These are phyloP conservation scores for Ailuropoda melanoleuca DNA, from an alignment of 2,113 vertebrate genomes.

Conservation along the genomic window DNA sequence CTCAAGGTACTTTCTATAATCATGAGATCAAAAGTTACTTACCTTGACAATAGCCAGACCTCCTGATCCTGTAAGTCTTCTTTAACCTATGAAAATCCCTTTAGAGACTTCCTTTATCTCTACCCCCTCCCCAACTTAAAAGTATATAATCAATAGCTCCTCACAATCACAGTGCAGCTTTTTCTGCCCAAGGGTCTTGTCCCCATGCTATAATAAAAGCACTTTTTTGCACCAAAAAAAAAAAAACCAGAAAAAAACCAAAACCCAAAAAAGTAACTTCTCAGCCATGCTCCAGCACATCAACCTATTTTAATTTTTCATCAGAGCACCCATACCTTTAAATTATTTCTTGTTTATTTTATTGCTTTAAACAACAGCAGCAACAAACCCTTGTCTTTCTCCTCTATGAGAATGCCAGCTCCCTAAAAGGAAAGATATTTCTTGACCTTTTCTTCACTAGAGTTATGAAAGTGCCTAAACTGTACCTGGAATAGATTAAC, in stretches of 20 bases:
- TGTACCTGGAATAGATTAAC: background rate
- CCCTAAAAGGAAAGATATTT: background rate
- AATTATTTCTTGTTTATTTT: background rate
- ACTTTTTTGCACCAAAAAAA: background rate
- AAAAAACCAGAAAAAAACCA: background rate
- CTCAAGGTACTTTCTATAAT: background rate
- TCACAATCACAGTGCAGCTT: background rate
- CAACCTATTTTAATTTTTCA: background rate
- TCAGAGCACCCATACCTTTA: background rate
- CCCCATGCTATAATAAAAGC: background rate
- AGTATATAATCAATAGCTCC: background rate
- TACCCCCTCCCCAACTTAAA: background rate
- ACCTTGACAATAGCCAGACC: background rate
- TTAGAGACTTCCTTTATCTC: background rate
- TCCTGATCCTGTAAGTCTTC: background rate
- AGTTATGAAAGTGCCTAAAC: background rate
- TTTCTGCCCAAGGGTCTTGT: background rate
- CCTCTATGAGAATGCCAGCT: background rate
- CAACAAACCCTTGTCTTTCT: background rate
- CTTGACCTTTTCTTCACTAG: background rate
- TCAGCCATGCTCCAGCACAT: background rate
- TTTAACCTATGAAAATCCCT: background rate
- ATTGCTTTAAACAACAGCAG: background rate
- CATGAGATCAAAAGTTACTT: background rate
- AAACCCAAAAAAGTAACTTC: background rate